phyloP scores from a whole-genome alignment of 2,797 vertebrate species.

The Australoheros facetus region DNA sequence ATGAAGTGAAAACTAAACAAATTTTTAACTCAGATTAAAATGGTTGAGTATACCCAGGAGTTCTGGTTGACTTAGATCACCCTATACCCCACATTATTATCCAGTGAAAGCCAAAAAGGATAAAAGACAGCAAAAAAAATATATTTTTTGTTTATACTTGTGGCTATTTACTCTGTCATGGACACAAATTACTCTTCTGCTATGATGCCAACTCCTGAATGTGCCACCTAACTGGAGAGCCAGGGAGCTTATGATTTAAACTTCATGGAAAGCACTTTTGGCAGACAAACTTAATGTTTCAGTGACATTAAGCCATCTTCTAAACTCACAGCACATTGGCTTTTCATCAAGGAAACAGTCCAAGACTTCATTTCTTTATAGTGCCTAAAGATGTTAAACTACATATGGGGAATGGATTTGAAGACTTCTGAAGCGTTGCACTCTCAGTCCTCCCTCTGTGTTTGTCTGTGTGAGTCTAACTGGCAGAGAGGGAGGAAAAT shows the following conservation, averaged over 20 bases:
- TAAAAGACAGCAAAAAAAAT: neutral
- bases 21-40: constrained; percentile 34
- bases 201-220: neutral
- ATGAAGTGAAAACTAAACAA: constrained; percentile 28
- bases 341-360: constrained; percentile 45
- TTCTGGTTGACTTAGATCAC: constrained; percentile 22
- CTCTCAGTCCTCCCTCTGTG: constrained; percentile 37
- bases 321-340: constrained; percentile 49
- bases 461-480: constrained; percentile 59
- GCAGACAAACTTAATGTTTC: constrained; percentile 30
- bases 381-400: constrained; percentile 46
- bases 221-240: constrained; percentile 6
- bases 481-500: constrained; percentile 42
- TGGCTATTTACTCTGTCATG: neutral
- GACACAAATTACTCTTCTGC: neutral
- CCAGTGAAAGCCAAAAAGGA: constrained; percentile 2
- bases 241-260: constrained; percentile 31
- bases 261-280: constrained; percentile 32
- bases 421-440: constrained; percentile 42
- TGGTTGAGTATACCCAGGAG: constrained; percentile 1
- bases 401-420: constrained; percentile 38
- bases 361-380: constrained; percentile 36
- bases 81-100: neutral
- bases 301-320: constrained; percentile 31
- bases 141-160: neutral